Evolutionary conservation across 1,140 invertebrate species (phyloP), one percentile per base, ranked within the genome.

Genomic region (Sitobion miscanthi): DNA sequence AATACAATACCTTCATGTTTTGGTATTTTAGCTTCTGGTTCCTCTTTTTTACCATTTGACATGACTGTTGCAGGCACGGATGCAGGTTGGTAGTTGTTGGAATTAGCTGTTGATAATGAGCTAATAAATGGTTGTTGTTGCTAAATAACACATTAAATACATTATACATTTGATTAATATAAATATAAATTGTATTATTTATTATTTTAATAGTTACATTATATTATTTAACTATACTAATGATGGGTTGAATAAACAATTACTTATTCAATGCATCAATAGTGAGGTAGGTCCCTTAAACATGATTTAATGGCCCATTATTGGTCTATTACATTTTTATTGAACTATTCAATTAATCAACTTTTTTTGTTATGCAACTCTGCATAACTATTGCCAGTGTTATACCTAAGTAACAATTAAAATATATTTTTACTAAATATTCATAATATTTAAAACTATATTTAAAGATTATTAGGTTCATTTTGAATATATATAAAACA

Each of bases 1-100:
- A 77, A 91, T 91, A 91, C 90, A 14, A 93, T 93, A 93, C 91
- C 91, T 93, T 93, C 91, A 45, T 30, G 82, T 85, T 38, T 93
- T 54, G 91, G 77, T 85, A 93, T 86, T 85, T 93, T 93, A 83
- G 91, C 45, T 42, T 54, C 49, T 42, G 91, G 77, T 93, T 93
- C 91, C n/a, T 52, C 49, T 86, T 93, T 82, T 86, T 52, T 93
- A 20, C 82, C 91, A 93, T 93, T 93, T 54, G 91, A 42, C 47
- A 93, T 86, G 38, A 57, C 25, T 86, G 91, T 25, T 86, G 2
- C 47, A 42, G 82, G 17, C 4, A 57, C 38, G n/a, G 90, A 35
- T 35, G 49, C 35, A 42, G 91, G 23, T 57, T 85, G 91, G 42
- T 54, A 93, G 9, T 85, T 45, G 52, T 91, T 91, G 21, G 91